Base-by-base conservation (phyloP, 2,888 invertebrate genomes). In the Troglohyphantes excavatus region DNA sequence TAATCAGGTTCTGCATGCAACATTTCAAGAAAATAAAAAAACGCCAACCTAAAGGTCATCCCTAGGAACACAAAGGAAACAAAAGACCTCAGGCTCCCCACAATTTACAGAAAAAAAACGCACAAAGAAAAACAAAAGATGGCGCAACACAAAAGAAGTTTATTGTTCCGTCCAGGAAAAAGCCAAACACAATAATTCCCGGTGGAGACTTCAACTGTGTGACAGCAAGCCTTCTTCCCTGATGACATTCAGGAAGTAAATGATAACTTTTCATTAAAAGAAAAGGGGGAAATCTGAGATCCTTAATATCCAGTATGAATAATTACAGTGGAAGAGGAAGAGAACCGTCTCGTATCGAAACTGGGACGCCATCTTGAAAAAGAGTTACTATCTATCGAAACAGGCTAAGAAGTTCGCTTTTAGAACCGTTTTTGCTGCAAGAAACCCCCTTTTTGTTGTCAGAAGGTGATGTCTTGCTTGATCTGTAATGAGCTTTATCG, bases 251-350 rank as follows among this genome's bases (percentile, higher is more conserved):
- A 82, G 82, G 82, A 82, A 82, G 82, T 82, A 27, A 78, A 65
- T 70, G 72, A 72, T 82, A 82, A 82, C 70, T 82, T 82, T 82
- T 82, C 82, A 82, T 82, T 82, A 82, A n/a, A 53, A 53, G 53
- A 53, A 53, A 33, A 39, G 61, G 65, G 61, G 65, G 61, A 61
- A 75, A 53, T 61, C 21, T 17, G 19, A 39, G 75, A 65, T 13
- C 29, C 33, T 19, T 59, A 61, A 75, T 75, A 61, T 61, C 29
- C n/a, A 5, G 17, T 65, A 72, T 82, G 82, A 72, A 72, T 82
- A 82, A 82, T 82, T 82, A 70, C 61, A 70, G 59, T 61, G 68
- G 53, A 1, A 23, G 27, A 82, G 21, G 70, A 70, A 70, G 70
- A 39, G 72, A 59, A 46, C 27, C 6, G 29, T n/a, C n/a, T 53